Percentiles rank a stretch among this genome's conserved stretches.
These are phyloP conservation scores for Rhinatrema bivittatum DNA, from an alignment of 2,797 vertebrate genomes.

Conservation along the genomic window DNA sequence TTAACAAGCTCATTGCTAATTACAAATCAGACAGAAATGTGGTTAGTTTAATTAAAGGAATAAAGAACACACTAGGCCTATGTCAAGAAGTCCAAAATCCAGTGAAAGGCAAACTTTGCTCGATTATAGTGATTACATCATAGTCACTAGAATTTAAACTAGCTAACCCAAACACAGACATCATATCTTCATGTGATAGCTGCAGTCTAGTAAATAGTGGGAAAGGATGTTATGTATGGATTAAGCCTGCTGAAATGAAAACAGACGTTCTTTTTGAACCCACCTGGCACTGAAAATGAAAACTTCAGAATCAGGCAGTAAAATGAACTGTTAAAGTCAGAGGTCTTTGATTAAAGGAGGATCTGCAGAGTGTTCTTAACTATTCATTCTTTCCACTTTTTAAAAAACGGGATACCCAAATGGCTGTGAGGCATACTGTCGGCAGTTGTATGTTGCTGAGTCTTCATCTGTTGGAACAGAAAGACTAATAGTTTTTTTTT, in stretches of 20 bases:
- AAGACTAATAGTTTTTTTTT: no score
- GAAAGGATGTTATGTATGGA: slow-evolving; percentile 69
- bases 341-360: slow-evolving; percentile 63
- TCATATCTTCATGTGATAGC: slow-evolving; percentile 80
- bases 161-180: slow-evolving; percentile 77
- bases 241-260: slow-evolving; percentile 74
- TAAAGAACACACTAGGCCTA: slow-evolving; percentile 29
- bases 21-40: slow-evolving; percentile 60
- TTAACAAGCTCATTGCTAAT: slow-evolving; percentile 30
- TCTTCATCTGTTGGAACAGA: no score
- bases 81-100: slow-evolving; percentile 52
- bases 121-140: slow-evolving; percentile 67
- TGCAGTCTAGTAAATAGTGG: slow-evolving; percentile 61
- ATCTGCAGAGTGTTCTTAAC: slow-evolving; percentile 56
- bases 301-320: slow-evolving; percentile 68
- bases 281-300: slow-evolving; percentile 70
- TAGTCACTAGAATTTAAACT: slow-evolving; percentile 61
- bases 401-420: no score
- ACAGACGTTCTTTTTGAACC: slow-evolving; percentile 74
- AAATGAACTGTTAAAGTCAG: slow-evolving; percentile 66
- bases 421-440: no score
- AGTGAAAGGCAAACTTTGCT: slow-evolving; percentile 59
- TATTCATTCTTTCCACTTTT: slow-evolving; percentile 52
- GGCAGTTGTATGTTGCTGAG: no score
- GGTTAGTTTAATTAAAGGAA: slow-evolving; percentile 48